phyloP scores from a whole-genome alignment of 1,140 invertebrate species.

The Globodera ellingtonae region DNA sequence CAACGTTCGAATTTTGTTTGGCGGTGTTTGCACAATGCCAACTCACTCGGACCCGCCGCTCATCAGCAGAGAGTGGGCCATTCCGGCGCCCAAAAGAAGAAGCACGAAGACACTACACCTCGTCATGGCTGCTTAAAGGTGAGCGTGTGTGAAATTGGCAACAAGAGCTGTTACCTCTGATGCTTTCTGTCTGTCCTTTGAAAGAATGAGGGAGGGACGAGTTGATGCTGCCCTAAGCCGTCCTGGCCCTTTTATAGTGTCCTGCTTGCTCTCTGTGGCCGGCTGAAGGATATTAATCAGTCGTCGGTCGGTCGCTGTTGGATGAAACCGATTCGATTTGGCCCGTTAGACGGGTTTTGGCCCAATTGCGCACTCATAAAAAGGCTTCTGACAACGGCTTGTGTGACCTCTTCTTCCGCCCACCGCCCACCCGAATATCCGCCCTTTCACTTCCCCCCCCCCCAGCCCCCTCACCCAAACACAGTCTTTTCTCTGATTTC shows the following conservation, averaged over 20 bases:
- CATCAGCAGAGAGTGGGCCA: slow-evolving; percentile 3
- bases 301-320: not conserved
- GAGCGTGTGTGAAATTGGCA: not conserved
- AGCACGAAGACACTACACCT: slow-evolving; percentile 9
- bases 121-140: not conserved
- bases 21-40: not conserved
- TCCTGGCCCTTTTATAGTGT: not conserved
- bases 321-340: not conserved
- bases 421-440: too few species aligned
- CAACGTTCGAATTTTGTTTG: not conserved
- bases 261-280: not conserved
- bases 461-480: too few species aligned
- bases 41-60: slow-evolving; percentile 1
- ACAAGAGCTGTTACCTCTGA: not conserved
- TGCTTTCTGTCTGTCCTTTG: not conserved
- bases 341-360: not conserved
- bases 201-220: not conserved
- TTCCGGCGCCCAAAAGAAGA: not conserved
- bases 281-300: not conserved
- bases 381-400: not conserved
- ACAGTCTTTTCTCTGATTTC: too few species aligned
- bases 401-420: not conserved
- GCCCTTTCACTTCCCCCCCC: too few species aligned
- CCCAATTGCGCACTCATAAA: not conserved
- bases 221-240: not conserved